Base-by-base conservation (phyloP, 2,888 invertebrate genomes). In the Cantharis lateralis region DNA sequence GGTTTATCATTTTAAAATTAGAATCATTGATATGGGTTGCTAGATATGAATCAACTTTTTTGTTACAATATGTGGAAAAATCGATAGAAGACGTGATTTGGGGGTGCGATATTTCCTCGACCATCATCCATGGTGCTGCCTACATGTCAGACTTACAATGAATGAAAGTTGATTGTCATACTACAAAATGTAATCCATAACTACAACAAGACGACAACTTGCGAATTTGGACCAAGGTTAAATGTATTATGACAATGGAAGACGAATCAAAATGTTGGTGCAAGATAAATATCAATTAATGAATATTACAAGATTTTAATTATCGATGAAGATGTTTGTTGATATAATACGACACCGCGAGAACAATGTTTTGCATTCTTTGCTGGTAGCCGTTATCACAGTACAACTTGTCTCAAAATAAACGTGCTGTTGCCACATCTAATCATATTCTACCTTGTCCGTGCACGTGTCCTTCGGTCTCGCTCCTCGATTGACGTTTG, bases 351-450 rank as follows among this genome's bases (percentile, higher is more conserved):
- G 63, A 20, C 63, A 63, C 64, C 20, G 24, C 64, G 24, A 66
- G 64, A 72, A 72, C 64, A 68, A 72, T 66, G 64, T 74, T 18
- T 70, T 70, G 15, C 16, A 28, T 69, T 68, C 68, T 70, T 72
- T 72, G 68, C 66, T 74, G 48, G 69, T 72, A 61, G 74, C 66
- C 70, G 71, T 77, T 72, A 72, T 71, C 77, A 70, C 71, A 63
- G 69, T 70, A 71, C 77, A 69, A 70, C 71, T 72, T 75, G 78
- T 78, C 76, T 78, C 64, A 77, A 80, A 78, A 81, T 77, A 78
- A 75, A 77, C 78, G 77, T 75, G 78, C 70, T 74, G 80, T 78
- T 77, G 77, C 78, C 81, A 76, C 72, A 79, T 79, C 72, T 71
- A 72, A 16, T 62, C 64, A 66, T 69, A 68, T 78, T 72, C 72